Conservation (phyloP, 2,797 vertebrate species). For the Pteropus rufus region DNA sequence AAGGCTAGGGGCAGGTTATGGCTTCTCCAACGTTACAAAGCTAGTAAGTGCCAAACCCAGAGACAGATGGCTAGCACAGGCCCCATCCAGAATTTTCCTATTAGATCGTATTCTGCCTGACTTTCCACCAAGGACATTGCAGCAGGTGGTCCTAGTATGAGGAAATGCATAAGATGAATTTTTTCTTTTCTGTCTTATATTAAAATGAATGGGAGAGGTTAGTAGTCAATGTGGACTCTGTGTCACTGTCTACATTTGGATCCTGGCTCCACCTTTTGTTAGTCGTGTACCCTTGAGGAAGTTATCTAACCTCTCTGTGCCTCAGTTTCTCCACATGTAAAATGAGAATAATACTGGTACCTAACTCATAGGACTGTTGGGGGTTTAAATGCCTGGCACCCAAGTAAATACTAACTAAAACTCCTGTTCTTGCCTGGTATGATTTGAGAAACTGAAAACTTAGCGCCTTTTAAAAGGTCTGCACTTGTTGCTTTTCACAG, state of each 20-base stretch:
- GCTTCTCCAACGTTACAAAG: neutral
- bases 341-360: neutral
- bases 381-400: neutral
- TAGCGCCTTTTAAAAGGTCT: neutral
- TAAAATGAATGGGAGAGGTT: neutral
- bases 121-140: neutral
- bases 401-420: neutral
- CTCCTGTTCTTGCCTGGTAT: neutral
- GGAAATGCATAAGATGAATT: neutral
- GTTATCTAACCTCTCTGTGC: neutral
- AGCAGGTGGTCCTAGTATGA: neutral
- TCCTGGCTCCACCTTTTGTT: neutral
- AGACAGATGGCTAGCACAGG: neutral
- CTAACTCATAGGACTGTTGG: neutral
- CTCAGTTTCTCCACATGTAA: neutral
- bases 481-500: neutral
- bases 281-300: neutral
- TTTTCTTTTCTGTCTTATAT: neutral
- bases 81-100: neutral
- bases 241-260: neutral
- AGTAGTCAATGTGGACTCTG: neutral
- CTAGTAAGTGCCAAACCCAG: neutral
- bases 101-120: neutral
- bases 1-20: neutral
- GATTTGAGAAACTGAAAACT: neutral